phyloP scores from a whole-genome alignment of 2,888 invertebrate species.

The Agrotis ipsilon region DNA sequence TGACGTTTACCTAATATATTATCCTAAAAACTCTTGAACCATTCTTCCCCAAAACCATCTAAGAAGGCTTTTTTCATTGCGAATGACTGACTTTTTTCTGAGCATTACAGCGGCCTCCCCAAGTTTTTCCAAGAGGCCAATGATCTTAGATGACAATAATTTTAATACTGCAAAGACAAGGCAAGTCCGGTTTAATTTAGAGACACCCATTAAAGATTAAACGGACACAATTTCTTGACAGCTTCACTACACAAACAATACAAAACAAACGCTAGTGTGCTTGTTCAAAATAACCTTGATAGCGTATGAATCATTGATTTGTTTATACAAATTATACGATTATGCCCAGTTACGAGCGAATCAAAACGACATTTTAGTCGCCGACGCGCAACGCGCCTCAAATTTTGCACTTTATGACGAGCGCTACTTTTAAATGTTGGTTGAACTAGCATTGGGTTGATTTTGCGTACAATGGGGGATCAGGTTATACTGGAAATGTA shows the following conservation, averaged over 20 bases:
- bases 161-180: background rate
- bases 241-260: slow-evolving; percentile 22
- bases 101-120: too few species aligned
- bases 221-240: slow-evolving; percentile 15
- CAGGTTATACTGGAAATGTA: background rate
- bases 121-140: background rate
- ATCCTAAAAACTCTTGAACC: too few species aligned
- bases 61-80: background rate
- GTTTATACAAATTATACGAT: slow-evolving; percentile 35
- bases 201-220: slow-evolving; percentile 6
- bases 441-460: background rate
- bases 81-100: too few species aligned
- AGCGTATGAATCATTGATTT: slow-evolving; percentile 51
- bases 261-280: background rate
- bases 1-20: too few species aligned
- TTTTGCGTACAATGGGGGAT: background rate
- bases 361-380: slow-evolving; percentile 15
- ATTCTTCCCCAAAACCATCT: background rate
- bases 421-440: background rate
- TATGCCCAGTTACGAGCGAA: slow-evolving; percentile 30
- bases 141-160: background rate
- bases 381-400: background rate
- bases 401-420: background rate
- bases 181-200: background rate
- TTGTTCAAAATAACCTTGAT: slow-evolving; percentile 41